Conservation (phyloP, 2,888 invertebrate species). For the Lacanobia wlatinum region DNA sequence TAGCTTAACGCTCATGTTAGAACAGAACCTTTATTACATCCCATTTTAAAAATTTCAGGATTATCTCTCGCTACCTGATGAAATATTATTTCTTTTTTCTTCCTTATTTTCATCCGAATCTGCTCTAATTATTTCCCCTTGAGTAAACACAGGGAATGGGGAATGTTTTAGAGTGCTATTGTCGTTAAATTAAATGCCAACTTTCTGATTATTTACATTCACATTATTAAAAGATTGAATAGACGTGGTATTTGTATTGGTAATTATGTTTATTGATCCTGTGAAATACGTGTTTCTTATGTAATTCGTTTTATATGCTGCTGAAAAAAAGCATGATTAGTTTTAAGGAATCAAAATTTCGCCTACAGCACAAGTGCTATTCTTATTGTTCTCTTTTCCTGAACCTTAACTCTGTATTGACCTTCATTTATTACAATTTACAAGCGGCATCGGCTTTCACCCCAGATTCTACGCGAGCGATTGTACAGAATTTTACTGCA, state of each 20-base stretch:
- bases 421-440: too few species aligned
- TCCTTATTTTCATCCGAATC: constrained; percentile 78
- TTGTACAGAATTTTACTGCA: too few species aligned
- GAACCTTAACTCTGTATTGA: too few species aligned
- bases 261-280: constrained; percentile 11
- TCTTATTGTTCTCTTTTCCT: background rate
- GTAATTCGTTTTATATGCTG: background rate
- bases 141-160: constrained; percentile 82
- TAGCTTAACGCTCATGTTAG: constrained; percentile 1
- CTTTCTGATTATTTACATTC: constrained; percentile 61
- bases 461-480: too few species aligned
- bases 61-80: constrained; percentile 86
- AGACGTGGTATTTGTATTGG: background rate
- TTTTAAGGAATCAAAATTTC: background rate
- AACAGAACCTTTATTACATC: constrained; percentile 2
- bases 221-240: constrained; percentile 13
- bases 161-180: constrained; percentile 65
- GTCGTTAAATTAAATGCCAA: constrained; percentile 63
- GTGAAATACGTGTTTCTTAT: background rate
- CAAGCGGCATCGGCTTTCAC: too few species aligned
- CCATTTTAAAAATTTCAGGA: constrained; percentile 83
- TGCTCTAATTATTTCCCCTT: constrained; percentile 88
- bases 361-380: background rate
- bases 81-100: constrained; percentile 82
- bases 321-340: background rate